These are phyloP conservation scores for Sinocyclocheilus maitianheensis DNA, from an alignment of 2,113 vertebrate species.

Conservation along the genomic window DNA sequence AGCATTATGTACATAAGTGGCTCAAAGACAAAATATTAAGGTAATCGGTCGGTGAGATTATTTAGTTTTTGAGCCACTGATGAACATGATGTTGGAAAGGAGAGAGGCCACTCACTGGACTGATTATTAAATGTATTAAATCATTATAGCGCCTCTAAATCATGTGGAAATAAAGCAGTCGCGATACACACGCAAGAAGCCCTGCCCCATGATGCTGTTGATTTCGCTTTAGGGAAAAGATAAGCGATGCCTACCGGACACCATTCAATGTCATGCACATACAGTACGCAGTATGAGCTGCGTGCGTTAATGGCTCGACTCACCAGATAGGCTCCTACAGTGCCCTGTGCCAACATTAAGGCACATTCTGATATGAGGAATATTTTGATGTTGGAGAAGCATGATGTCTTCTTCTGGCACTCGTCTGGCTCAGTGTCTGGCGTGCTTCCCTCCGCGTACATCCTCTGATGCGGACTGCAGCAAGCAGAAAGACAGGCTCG, in stretches of 20 bases:
- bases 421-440: slow-evolving; percentile 75
- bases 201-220: background rate
- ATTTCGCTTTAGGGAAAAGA: slow-evolving; percentile 86
- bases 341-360: slow-evolving; percentile 96
- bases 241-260: slow-evolving; percentile 82
- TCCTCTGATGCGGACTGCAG: slow-evolving; percentile 64
- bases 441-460: slow-evolving; percentile 67
- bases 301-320: slow-evolving; percentile 71
- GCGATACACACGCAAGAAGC: slow-evolving; percentile 70
- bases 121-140: background rate
- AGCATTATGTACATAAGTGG: background rate
- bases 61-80: too few species aligned
- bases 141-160: slow-evolving; percentile 9
- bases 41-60: background rate
- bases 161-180: slow-evolving; percentile 74
- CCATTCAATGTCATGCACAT: slow-evolving; percentile 74
- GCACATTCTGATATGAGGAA: slow-evolving; percentile 95
- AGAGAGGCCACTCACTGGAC: slow-evolving; percentile 85
- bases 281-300: slow-evolving; percentile 76
- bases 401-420: slow-evolving; percentile 82
- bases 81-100: too few species aligned
- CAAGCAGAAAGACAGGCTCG: slow-evolving; percentile 49
- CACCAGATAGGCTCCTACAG: slow-evolving; percentile 97
- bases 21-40: background rate
- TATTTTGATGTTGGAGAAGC: slow-evolving; percentile 96